Evolutionary conservation across 2,797 vertebrate genomes (phyloP), one percentile per base, ranked within the genome.

Genomic region (Taeniopygia guttata): DNA sequence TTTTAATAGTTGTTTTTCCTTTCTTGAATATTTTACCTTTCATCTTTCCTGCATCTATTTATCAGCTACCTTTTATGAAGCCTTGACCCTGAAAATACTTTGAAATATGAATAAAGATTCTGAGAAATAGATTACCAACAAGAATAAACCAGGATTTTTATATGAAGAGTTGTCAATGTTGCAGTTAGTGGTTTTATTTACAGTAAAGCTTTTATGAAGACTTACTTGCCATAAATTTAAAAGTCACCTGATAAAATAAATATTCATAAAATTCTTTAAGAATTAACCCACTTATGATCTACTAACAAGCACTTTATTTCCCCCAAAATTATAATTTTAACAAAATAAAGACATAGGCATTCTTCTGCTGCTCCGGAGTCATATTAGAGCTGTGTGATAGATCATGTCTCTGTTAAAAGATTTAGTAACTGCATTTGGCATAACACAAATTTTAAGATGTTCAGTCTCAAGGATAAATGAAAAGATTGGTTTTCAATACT

Each of bases 221-320:
- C 17, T 45, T 62, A 43, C 5, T 40, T 32, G 7, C 6, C 63
- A 43, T 46, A 67, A 62, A 45, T 36, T 48, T 49, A 42, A 78
- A 82, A 74, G 22, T 70, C 7, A 27, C 2, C 3, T 48, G 11
- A 52, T 72, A 51, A 49, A 91, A 63, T n/a, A 85, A 69, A 42
- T 30, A 36, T 13, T 76, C 27, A 4, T n/a, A 43, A 74, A 40
- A 45, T 49, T 81, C 3, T 32, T 59, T 32, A 40, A 43, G 12
- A 84, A 51, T n/a, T 59, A 43, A 2, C 2, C 2, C 2, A 66
- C 5, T 4, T 45, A 9, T 40, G 4, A 2, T 60, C 2, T 29
- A 42, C 7, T 30, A 68, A 48, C 2, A 76, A 51, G 1, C 1
- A 48, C 10, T 40, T 46, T 16, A 30, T 10, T 52, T 66, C 10